Conservation (phyloP, 2,113 vertebrate genomes). For the Rissa tridactyla region DNA sequence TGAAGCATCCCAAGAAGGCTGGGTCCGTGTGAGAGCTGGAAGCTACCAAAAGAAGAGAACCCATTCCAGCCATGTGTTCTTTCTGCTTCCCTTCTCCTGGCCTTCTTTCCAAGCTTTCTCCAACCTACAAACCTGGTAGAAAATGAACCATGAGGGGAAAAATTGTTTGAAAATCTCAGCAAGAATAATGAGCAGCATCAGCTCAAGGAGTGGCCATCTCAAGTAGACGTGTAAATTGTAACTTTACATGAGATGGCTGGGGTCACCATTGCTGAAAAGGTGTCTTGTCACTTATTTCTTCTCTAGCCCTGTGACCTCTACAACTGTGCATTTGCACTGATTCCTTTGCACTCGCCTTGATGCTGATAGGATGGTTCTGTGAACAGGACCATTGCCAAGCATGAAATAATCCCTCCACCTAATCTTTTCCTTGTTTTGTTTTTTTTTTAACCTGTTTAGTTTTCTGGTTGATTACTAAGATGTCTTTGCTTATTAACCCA, state of each 20-base stretch:
- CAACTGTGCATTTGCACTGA: background rate
- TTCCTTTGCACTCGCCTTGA: background rate
- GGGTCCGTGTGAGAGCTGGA: background rate
- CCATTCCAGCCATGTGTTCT: rapidly evolving
- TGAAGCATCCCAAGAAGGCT: background rate
- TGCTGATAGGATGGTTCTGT: background rate
- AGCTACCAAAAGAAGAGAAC: background rate
- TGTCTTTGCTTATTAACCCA: background rate
- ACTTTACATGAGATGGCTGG: background rate
- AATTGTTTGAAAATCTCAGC: background rate
- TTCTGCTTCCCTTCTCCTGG: background rate
- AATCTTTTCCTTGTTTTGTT: background rate
- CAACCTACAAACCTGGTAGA: background rate
- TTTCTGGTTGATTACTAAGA: background rate
- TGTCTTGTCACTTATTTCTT: background rate
- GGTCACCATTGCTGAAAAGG: background rate
- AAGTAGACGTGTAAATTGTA: background rate
- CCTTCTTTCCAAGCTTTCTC: background rate
- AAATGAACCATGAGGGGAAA: background rate
- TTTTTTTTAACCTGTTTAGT: background rate
- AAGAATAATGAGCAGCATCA: background rate
- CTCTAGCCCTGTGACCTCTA: background rate
- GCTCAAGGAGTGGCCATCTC: background rate
- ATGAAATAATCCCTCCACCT: background rate
- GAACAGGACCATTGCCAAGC: background rate